Evolutionary conservation across 92 coral and sea anemone species (phyloP), one percentile per base, ranked within the genome.

Genomic region (Paramuricea clavata): DNA sequence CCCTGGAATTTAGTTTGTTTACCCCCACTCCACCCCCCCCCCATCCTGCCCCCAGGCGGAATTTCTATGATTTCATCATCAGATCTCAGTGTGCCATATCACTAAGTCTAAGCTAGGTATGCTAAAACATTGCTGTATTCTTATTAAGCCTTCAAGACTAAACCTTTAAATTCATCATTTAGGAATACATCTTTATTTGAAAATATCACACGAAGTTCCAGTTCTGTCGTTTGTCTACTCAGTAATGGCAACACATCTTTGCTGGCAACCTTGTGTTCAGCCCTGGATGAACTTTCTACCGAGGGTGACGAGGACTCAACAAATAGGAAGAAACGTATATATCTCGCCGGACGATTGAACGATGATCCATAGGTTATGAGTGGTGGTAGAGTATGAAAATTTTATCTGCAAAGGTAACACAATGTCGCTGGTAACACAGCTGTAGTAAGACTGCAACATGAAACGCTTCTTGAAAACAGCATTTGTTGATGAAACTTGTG

Each of bases 301-400:
- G 97, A 96, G 30, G 93, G 99, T 59, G 99, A 96, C 67, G 99
- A 96, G 7, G 99, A 96, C 27, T 97, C 99, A 88, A 96, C 99
- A 97, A 96, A 92, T 86, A 97, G 99, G 74, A 91, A 97, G 93
- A 96, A 96, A 88, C 99, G 99, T 64, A 96, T 96, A 96, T 94
- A 93, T 86, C 90, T 90, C 0, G 71, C 67, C 74, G 92, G 82
- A 89, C 88, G 83, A 8, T 82, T 82, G 30, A 86, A 83, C 41
- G 98, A 93, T 73, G 96, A 91, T 83, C 99, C 98, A 86, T 96
- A 59, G 73, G 23, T 15, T 52, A 17, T 1, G 15, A 30, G 17
- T 32, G 62, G 3, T n/a, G 26, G 1, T 44, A 10, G 25, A 22
- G 23, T 27, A 16, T 16, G 82, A 52, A 12, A 13, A 11, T 76